Conservation (phyloP, 2,797 vertebrate genomes). For the Semotilus atromaculatus region DNA sequence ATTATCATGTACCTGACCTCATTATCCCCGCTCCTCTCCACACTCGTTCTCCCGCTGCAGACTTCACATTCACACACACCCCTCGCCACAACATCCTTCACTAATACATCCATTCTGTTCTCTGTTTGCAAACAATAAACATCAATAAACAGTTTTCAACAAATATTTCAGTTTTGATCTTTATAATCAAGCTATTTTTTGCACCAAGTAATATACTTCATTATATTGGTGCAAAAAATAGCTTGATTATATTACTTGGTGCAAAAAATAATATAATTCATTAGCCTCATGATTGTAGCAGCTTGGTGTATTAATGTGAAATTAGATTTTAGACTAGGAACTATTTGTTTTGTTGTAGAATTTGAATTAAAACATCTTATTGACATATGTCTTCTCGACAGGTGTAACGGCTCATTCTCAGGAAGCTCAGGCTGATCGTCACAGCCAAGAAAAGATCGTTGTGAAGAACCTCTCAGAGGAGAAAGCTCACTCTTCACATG, state of each 20-base stretch:
- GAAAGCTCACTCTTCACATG: conserved; percentile 19
- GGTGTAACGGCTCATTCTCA: conserved; percentile 6
- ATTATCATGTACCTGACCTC: too few species aligned
- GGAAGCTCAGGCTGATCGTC: not conserved
- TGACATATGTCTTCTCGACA: not conserved
- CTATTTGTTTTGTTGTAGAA: not conserved
- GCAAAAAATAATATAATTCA: too few species aligned
- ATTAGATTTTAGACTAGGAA: not conserved
- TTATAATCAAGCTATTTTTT: not conserved
- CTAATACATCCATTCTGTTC: too few species aligned
- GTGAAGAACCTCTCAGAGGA: conserved; percentile 34
- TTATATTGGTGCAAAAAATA: too few species aligned
- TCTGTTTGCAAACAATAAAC: too few species aligned
- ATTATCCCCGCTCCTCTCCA: too few species aligned
- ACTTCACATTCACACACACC: too few species aligned
- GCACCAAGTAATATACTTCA: not conserved
- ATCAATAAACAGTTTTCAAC: too few species aligned
- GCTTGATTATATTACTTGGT: too few species aligned
- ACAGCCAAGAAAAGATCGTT: not conserved
- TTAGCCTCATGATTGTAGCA: not conserved
- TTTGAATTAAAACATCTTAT: not conserved
- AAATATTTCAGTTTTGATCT: too few species aligned
- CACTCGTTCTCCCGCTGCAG: too few species aligned
- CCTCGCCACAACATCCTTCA: too few species aligned
- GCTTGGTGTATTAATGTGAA: not conserved